Conservation (phyloP, 2,797 vertebrate species). For the Enteromius unitaeniatus region DNA sequence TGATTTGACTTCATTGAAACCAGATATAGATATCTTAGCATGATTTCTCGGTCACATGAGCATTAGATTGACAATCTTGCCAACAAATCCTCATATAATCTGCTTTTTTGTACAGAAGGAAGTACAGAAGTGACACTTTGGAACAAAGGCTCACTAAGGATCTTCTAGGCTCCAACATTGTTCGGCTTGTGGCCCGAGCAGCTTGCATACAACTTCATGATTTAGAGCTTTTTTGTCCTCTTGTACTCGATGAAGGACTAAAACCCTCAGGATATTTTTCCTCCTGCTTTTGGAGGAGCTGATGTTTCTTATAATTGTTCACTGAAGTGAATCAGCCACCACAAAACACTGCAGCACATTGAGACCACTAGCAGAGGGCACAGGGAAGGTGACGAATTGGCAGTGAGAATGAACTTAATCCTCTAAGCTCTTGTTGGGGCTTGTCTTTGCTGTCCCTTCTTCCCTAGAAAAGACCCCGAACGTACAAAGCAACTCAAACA, state of each 20-base stretch:
- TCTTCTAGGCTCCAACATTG: constrained; percentile 45
- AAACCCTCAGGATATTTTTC: constrained; percentile 69
- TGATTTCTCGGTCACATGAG: background rate
- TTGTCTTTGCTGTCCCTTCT: constrained; percentile 66
- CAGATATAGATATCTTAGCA: background rate
- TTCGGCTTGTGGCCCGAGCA: constrained; percentile 25
- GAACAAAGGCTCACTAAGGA: constrained; percentile 42
- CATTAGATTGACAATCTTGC: constrained; percentile 23
- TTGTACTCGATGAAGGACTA: constrained; percentile 57
- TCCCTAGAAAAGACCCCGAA: constrained; percentile 51
- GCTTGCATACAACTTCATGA: constrained; percentile 58
- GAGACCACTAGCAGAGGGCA: constrained; percentile 66
- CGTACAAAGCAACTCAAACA: constrained; percentile 59
- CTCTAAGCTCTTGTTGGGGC: constrained; percentile 75
- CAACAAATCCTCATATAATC: constrained; percentile 32
- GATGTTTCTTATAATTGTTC: constrained; percentile 68
- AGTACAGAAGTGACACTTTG: constrained; percentile 41
- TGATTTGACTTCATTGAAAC: background rate
- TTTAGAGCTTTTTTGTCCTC: constrained; percentile 56
- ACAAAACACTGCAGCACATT: constrained; percentile 68
- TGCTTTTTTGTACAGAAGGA: constrained; percentile 30
- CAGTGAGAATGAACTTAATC: constrained; percentile 80
- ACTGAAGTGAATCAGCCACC: constrained; percentile 67
- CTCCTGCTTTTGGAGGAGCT: constrained; percentile 61
- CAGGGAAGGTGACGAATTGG: constrained; percentile 70